Conservation (phyloP, 30 jellyfish, hydroid and myxozoan species). For the Aurelia sp. region DNA sequence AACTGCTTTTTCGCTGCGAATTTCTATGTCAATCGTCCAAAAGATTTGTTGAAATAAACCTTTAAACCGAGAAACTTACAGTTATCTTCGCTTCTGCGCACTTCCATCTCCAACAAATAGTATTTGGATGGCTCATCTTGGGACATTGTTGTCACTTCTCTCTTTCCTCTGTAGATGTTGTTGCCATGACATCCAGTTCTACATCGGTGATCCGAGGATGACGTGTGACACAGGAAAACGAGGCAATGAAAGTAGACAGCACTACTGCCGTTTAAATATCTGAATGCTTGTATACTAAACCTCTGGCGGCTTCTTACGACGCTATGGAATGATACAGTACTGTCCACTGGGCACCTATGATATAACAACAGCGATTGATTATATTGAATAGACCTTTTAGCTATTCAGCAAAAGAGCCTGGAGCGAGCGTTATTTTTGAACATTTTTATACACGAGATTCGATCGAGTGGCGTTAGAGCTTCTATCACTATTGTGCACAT, state of each 20-base stretch:
- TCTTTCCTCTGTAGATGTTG: conserved; percentile 27
- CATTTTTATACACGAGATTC: no score
- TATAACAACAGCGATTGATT: no score
- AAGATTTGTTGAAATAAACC: no score
- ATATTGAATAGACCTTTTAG: no score
- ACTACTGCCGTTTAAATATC: conserved; percentile 19
- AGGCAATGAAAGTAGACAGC: conserved; percentile 53
- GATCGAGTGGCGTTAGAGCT: no score
- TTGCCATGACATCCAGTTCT: conserved; percentile 43
- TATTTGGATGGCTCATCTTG: conserved; percentile 5
- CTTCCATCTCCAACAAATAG: conserved; percentile 35
- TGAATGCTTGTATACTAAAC: conserved; percentile 42
- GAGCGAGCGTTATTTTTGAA: no score
- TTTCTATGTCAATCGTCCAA: no score
- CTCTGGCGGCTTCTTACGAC: neutral
- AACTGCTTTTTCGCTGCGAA: no score
- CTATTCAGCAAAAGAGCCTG: no score
- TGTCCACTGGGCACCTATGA: conserved; percentile 39
- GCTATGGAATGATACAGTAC: conserved; percentile 6
- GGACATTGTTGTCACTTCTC: neutral
- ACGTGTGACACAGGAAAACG: conserved; percentile 55
- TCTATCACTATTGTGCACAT: no score
- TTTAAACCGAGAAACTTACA: no score
- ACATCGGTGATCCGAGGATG: conserved; percentile 42
- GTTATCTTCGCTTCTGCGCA: neutral